phyloP scores from a whole-genome alignment of 2,113 vertebrate genomes.

The Etheostoma spectabile region DNA sequence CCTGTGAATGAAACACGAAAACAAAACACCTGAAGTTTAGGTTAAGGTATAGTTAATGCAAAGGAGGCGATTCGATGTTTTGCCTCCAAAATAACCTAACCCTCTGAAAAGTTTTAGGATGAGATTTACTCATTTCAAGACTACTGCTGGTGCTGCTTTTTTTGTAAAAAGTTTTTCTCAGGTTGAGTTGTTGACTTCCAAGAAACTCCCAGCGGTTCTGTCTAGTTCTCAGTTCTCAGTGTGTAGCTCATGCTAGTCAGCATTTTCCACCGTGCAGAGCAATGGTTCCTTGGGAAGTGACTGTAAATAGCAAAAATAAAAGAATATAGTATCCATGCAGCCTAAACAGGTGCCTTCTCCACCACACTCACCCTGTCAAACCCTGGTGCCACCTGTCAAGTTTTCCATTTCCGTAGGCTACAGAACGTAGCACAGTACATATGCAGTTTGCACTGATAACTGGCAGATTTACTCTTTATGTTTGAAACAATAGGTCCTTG shows the following conservation, averaged over 20 bases:
- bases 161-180: conserved; percentile 28
- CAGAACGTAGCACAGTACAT: not conserved
- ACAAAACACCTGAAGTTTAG: not conserved
- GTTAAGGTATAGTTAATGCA: conserved; percentile 35
- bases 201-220: conserved; percentile 11
- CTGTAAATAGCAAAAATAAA: conserved; percentile 4
- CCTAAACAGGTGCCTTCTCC: not conserved
- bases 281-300: not conserved
- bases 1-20: not conserved
- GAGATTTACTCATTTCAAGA: conserved; percentile 5
- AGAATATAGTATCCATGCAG: not conserved
- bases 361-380: not conserved
- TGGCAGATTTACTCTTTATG: not conserved
- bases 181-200: conserved; percentile 33
- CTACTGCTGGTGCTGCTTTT: conserved; percentile 15
- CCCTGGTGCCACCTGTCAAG: not conserved
- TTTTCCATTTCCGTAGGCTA: not conserved
- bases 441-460: not conserved
- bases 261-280: conserved; percentile 22
- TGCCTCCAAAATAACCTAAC: not conserved
- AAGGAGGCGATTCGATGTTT: not conserved
- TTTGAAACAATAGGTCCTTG: no score
- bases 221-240: conserved; percentile 26
- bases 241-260: conserved; percentile 22
- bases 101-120: conserved; percentile 7